Percentiles rank a stretch among this genome's conserved stretches.
phyloP scores from a whole-genome alignment of 2,888 invertebrate genomes.

The Spodoptera picta region DNA sequence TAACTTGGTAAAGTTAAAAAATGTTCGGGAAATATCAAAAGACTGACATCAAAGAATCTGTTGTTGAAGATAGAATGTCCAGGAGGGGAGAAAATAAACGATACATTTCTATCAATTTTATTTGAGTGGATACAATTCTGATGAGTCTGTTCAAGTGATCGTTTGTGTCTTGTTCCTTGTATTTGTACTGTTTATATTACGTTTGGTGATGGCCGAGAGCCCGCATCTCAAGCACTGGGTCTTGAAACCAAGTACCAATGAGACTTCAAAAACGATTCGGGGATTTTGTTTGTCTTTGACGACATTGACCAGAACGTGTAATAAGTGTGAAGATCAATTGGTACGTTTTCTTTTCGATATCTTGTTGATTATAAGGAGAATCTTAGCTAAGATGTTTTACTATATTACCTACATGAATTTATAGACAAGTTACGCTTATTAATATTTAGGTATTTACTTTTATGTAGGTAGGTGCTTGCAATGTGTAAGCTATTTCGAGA shows the following conservation, averaged over 20 bases:
- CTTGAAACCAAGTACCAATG: neutral
- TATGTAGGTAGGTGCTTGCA: too few species aligned
- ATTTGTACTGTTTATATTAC: conserved; percentile 12
- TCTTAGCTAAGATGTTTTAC: too few species aligned
- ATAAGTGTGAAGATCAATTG: too few species aligned
- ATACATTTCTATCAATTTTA: conserved; percentile 57
- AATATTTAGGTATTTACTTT: too few species aligned
- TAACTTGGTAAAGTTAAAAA: conserved; percentile 12
- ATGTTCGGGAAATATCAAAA: conserved; percentile 19
- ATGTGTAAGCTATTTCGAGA: too few species aligned
- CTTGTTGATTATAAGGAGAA: too few species aligned
- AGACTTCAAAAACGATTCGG: neutral
- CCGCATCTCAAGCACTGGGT: neutral
- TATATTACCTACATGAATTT: too few species aligned
- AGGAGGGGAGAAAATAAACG: conserved; percentile 46
- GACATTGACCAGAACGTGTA: too few species aligned
- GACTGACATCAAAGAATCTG: conserved; percentile 48
- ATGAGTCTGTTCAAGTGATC: conserved; percentile 50
- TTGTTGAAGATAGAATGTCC: conserved; percentile 51
- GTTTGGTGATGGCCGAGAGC: conserved; percentile 5
- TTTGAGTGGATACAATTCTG: conserved; percentile 56
- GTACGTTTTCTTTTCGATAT: too few species aligned
- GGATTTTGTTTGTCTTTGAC: too few species aligned
- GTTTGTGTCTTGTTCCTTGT: conserved; percentile 51
- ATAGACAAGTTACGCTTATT: too few species aligned